phyloP scores from a whole-genome alignment of 2,888 invertebrate genomes.

The Hirudinaria manillensis region DNA sequence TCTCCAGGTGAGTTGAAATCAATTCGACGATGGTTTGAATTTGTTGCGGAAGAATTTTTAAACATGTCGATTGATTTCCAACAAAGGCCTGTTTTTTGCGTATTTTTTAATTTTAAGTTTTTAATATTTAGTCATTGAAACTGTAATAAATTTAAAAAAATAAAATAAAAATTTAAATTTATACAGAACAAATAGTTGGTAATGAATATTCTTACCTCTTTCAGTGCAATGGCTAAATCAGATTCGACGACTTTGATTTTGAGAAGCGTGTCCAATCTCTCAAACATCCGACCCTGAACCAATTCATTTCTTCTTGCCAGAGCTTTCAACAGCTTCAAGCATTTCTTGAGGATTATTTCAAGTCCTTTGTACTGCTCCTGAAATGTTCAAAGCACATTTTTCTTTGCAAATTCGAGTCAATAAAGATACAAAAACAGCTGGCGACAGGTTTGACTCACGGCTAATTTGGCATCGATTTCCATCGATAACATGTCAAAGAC shows the following conservation, averaged over 20 bases:
- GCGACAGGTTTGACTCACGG: conserved; percentile 42
- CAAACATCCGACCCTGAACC: conserved; percentile 43
- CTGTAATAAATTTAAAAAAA: background rate
- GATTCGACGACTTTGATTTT: conserved; percentile 42
- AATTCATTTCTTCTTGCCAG: conserved; percentile 42
- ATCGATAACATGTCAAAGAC: conserved; percentile 44
- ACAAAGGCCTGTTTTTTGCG: conserved; percentile 41
- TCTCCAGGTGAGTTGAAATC: conserved; percentile 42
- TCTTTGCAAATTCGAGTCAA: background rate
- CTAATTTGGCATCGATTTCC: conserved; percentile 43
- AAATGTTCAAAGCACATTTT: background rate
- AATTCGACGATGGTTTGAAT: conserved; percentile 43
- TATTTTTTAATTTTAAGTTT: background rate
- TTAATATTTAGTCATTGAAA: background rate
- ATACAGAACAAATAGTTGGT: no score
- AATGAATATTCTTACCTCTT: conserved; percentile 39
- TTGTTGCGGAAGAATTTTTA: conserved; percentile 43
- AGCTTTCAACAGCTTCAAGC: conserved; percentile 40
- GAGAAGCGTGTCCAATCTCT: conserved; percentile 41
- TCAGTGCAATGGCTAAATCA: conserved; percentile 42
- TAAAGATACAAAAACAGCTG: background rate
- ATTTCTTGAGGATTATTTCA: conserved; percentile 41
- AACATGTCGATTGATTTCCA: conserved; percentile 43
- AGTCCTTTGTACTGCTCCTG: conserved; percentile 43
- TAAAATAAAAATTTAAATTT: background rate